Percentiles rank a stretch among this genome's conserved stretches.
Evolutionary conservation across 2,113 vertebrate species (phyloP).

Genomic region (Microtus oregoni): DNA sequence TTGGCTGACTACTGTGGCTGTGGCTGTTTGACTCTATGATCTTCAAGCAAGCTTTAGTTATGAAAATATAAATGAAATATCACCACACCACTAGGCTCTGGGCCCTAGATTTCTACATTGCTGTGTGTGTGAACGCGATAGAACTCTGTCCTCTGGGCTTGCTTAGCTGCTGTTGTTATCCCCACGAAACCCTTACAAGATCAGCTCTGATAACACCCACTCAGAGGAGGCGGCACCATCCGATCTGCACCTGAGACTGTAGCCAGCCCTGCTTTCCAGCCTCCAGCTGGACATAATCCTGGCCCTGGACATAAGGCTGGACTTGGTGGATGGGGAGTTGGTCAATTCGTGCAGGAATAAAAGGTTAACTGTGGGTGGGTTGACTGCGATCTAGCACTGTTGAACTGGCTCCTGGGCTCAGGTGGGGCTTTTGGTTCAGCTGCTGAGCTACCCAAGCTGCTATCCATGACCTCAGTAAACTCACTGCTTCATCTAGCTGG

Average conservation of each 20-base stretch:
- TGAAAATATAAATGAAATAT: no score
- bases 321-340: background rate
- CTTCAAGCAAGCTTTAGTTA: no score
- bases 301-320: no score
- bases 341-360: background rate
- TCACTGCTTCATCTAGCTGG: background rate
- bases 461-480: background rate
- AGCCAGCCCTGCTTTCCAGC: background rate
- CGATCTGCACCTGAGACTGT: background rate
- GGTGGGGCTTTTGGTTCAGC: background rate
- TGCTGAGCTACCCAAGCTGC: background rate
- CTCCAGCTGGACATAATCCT: background rate
- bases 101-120: background rate
- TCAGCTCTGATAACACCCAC: no score
- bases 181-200: background rate
- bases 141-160: background rate
- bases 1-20: no score
- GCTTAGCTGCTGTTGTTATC: background rate
- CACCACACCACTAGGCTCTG: background rate
- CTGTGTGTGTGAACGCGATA: background rate
- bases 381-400: background rate
- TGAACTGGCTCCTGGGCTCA: background rate
- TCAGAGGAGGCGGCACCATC: background rate
- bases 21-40: no score
- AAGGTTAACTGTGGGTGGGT: background rate